Base-by-base conservation (phyloP, 2,797 vertebrate genomes). In the Lemur catta region DNA sequence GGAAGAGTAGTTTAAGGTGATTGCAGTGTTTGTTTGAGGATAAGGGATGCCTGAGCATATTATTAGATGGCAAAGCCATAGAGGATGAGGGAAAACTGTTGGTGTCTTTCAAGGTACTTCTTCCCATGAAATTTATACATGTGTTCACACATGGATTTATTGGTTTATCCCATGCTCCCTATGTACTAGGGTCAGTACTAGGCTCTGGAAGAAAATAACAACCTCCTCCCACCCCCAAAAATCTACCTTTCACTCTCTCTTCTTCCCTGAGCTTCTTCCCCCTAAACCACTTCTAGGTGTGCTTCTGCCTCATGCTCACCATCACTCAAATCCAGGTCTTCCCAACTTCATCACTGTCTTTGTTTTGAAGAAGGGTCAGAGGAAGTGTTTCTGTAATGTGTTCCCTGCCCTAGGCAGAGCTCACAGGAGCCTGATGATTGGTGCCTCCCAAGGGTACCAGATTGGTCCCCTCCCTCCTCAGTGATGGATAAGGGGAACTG, bases 351-450 rank as follows among this genome's bases (percentile, higher is more conserved):
- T 38, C 33, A 18, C 33, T 55, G 63, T 61, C 33, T 85, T 75
- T 84, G 50, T 72, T 94, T 57, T 71, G 14, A 30, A 28, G 35
- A 63, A 61, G 20, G 35, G 9, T 82, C 61, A 41, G 57, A 55
- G 50, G 72, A 76, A 65, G 28, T 52, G 75, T 28, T 88, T 94
- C 78, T 78, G 22, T 14, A 50, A 15, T 7, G 4, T n/a, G 30
- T 80, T 61, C 67, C 30, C 61, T 90, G 57, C 75, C 69, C 82
- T 20, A 14, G n/a, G 67, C n/a, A 88, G 80, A 92, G 74, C 17
- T 41, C 35, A 3, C 12, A 82, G 63, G 63, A 94, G 67, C 33
- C 80, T 97, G 81, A 48, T 82, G 92, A 82, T 95, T 94, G 94
- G 93, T 43, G 30, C 84, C 91, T 86, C 50, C 89, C 76, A 85